Base-by-base conservation (phyloP, 2,797 vertebrate genomes). In the Chiloscyllium punctatum region DNA sequence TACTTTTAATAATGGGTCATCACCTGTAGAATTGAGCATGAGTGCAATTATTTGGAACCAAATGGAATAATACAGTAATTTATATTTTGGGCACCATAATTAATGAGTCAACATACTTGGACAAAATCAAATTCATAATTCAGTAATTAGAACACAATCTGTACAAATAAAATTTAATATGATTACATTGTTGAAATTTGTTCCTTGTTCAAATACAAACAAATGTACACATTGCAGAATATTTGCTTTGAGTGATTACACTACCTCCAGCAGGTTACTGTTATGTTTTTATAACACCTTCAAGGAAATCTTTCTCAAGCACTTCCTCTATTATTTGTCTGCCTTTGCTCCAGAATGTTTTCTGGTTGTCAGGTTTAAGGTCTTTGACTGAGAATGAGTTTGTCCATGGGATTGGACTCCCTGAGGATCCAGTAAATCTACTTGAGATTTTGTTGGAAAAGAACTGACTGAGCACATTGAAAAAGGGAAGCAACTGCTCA, bases 261-360 rank as follows among this genome's bases (percentile, higher is more conserved):
- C 96, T 96, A 96, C 96, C 66, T 95, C 62, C 96, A 97, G 6
- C 7, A 8, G n/a, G 27, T 42, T 5, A 18, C 79, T 79, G 96
- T 99, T 98, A 99, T 79, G 98, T 99, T 98, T 99, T 99, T 96
- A 99, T 98, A 57, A 99, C 96, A 0, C 99, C 99, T 97, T 99
- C 99, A 48, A 99, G 98, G 97, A 99, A 99, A 98, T 99, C 99
- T 96, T 99, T 99, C 96, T 99, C 99, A 51, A 99, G 98, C 98
- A 99, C 99, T 97, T 99, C 99, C 97, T 99, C 99, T 94, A 99
- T 99, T 98, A 98, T 98, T 96, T 99, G 99, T 95, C 99, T 97
- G 94, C 98, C 98, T 97, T 98, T 98, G 97, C 98, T 99, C 97
- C 98, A 99, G 97, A 99, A 99, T 33, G 98, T 97, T 96, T 99